These are phyloP conservation scores for Dynastes hyllus DNA, from an alignment of 2,888 invertebrate genomes.

Conservation along the genomic window DNA sequence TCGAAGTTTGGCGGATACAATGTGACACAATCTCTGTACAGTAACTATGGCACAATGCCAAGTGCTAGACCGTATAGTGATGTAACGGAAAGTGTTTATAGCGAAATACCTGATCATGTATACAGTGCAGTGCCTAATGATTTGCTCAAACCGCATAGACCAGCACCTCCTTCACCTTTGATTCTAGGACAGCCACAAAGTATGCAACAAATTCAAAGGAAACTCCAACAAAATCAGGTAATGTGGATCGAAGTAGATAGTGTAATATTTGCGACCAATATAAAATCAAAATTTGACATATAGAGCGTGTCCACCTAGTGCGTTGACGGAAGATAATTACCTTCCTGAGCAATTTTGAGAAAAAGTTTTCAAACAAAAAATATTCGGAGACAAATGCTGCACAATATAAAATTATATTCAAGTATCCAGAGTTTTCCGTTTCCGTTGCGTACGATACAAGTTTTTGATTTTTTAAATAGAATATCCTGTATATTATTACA, in stretches of 20 bases:
- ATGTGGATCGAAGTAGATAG: constrained; percentile 5
- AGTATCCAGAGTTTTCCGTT: too few relatives aligned
- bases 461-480: too few relatives aligned
- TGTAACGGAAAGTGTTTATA: constrained; percentile 64
- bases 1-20: background rate
- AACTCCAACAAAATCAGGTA: constrained; percentile 69
- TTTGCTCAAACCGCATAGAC: constrained; percentile 68
- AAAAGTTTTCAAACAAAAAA: too few relatives aligned
- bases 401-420: too few relatives aligned
- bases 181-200: constrained; percentile 66
- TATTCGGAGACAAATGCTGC: too few relatives aligned
- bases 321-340: too few relatives aligned
- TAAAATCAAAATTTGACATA: too few relatives aligned
- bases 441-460: too few relatives aligned
- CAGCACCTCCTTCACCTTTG: constrained; percentile 69
- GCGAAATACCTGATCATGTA: constrained; percentile 68
- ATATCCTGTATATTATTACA: too few relatives aligned
- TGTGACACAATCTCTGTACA: constrained; percentile 35
- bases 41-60: constrained; percentile 53
- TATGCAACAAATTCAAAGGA: constrained; percentile 70
- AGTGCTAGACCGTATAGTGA: constrained; percentile 62
- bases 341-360: too few relatives aligned
- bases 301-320: too few relatives aligned
- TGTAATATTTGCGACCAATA: too few relatives aligned
- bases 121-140: constrained; percentile 68